phyloP scores from a whole-genome alignment of 2,888 invertebrate species.

The Polyploca ridens region DNA sequence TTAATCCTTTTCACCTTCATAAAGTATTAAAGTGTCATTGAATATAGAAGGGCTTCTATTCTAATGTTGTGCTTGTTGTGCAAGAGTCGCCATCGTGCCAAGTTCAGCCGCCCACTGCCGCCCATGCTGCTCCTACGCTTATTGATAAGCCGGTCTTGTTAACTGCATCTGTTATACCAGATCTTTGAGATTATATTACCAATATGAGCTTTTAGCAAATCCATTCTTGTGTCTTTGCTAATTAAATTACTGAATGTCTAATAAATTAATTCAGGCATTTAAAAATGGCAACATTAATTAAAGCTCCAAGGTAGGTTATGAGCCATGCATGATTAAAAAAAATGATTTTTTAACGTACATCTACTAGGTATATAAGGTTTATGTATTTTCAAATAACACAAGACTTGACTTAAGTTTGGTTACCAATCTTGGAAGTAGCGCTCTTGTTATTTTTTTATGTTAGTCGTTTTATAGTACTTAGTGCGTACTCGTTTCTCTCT shows the following conservation, averaged over 20 bases:
- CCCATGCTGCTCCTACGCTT: constrained; percentile 68
- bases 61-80: constrained; percentile 48
- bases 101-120: constrained; percentile 71
- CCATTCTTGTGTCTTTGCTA: neutral
- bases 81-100: constrained; percentile 63
- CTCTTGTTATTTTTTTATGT: constrained; percentile 2
- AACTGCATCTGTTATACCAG: constrained; percentile 37
- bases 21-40: constrained; percentile 36
- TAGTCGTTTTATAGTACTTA: neutral
- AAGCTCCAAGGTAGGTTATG: too few species aligned
- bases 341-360: too few species aligned
- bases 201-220: neutral
- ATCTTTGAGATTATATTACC: constrained; percentile 16
- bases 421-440: neutral
- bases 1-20: constrained; percentile 12
- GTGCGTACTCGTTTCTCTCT: constrained; percentile 21
- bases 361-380: too few species aligned
- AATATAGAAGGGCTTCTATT: constrained; percentile 61
- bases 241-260: neutral
- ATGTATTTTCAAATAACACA: too few species aligned
- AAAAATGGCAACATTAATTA: too few species aligned
- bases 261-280: neutral
- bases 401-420: too few species aligned
- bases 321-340: too few species aligned
- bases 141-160: constrained; percentile 41